phyloP scores from a whole-genome alignment of 2,113 vertebrate genomes.

The Candoia aspera region DNA sequence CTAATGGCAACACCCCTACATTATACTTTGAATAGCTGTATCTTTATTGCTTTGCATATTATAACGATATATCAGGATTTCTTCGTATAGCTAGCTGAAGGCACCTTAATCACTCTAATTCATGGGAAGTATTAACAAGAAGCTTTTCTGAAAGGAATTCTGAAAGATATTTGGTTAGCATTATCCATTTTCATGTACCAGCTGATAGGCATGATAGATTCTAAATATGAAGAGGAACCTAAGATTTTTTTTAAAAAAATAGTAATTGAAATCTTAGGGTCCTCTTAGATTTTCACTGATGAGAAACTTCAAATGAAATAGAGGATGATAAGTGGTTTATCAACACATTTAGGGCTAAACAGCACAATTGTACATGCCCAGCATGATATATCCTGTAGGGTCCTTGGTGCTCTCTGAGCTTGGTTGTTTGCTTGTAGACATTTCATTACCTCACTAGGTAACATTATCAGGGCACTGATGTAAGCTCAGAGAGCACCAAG shows the following conservation, averaged over 20 bases:
- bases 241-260: too few relatives aligned
- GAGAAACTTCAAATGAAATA: not conserved
- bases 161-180: not conserved
- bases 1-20: too few relatives aligned
- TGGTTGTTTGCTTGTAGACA: too few relatives aligned
- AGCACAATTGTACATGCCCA: not conserved
- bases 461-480: too few relatives aligned
- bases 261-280: not conserved
- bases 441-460: too few relatives aligned
- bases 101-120: not conserved
- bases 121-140: not conserved
- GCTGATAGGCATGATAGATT: not conserved
- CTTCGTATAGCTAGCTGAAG: not conserved
- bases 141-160: not conserved
- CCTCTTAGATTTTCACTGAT: constrained; percentile 14
- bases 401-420: too few relatives aligned
- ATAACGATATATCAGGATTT: constrained; percentile 4
- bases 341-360: not conserved
- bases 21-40: too few relatives aligned
- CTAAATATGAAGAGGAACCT: too few relatives aligned
- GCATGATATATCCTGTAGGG: too few relatives aligned
- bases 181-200: not conserved
- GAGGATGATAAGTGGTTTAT: not conserved
- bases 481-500: too few relatives aligned
- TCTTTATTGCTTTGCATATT: not conserved